Conservation (phyloP, 30 jellyfish, hydroid and myxozoan species). For the Cassiopea andromeda region DNA sequence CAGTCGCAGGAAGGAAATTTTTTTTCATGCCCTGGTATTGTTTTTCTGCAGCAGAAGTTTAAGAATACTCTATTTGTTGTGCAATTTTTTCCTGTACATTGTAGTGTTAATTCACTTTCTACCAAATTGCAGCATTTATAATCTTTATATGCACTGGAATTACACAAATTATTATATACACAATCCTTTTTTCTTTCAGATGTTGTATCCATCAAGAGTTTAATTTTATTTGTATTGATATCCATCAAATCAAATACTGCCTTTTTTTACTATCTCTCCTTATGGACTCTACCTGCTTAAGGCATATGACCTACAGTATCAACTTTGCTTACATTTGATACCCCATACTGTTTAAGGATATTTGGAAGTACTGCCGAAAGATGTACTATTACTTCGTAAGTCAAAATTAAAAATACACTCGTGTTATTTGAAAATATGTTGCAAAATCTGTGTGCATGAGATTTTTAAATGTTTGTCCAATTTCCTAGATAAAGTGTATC, state of each 20-base stretch:
- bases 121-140: neutral
- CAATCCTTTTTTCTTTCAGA: slow-evolving; percentile 51
- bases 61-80: neutral
- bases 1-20: too few relatives aligned
- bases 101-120: neutral
- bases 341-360: too few relatives aligned
- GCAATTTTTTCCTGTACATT: neutral
- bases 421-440: too few relatives aligned
- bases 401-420: too few relatives aligned
- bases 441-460: too few relatives aligned
- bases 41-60: neutral
- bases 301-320: too few relatives aligned
- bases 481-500: too few relatives aligned
- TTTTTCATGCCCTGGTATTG: neutral
- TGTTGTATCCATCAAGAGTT: slow-evolving; percentile 93
- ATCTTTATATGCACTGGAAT: neutral
- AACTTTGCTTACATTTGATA: too few relatives aligned
- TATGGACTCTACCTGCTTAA: neutral
- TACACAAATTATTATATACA: neutral
- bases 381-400: too few relatives aligned
- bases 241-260: neutral
- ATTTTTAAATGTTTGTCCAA: too few relatives aligned
- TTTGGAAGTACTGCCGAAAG: too few relatives aligned
- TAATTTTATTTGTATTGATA: slow-evolving; percentile 13
- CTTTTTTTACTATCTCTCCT: neutral